These are phyloP conservation scores for Hirtodrosophila duncani DNA, from an alignment of 2,888 invertebrate species.

Conservation along the genomic window DNA sequence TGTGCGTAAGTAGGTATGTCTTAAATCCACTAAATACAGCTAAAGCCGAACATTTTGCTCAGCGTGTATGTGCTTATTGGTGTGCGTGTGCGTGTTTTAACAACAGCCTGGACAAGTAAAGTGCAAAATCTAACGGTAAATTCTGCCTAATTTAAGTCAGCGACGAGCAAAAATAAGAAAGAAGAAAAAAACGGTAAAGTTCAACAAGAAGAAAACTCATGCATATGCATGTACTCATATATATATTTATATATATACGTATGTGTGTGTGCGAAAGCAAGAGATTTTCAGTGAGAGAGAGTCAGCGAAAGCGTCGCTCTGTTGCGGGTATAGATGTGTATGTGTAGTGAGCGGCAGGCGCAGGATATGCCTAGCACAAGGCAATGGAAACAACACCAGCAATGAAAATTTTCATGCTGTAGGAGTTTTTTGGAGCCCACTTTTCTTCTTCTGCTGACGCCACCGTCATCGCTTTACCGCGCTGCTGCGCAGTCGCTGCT, in stretches of 20 bases:
- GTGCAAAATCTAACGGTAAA: conserved; percentile 36
- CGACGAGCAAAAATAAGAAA: conserved; percentile 9
- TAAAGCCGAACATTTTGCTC: too few species aligned
- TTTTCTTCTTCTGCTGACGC: conserved; percentile 39
- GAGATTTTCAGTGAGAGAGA: conserved; percentile 63
- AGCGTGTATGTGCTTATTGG: too few species aligned
- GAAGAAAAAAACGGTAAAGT: conserved; percentile 55
- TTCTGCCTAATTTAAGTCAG: conserved; percentile 9
- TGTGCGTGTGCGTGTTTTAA: conserved; percentile 18
- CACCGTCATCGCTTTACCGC: conserved; percentile 24
- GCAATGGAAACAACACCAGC: conserved; percentile 37
- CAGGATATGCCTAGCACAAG: conserved; percentile 49
- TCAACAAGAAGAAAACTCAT: conserved; percentile 54
- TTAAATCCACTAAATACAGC: too few species aligned
- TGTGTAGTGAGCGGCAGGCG: conserved; percentile 19
- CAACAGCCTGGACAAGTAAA: conserved; percentile 14
- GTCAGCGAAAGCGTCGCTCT: conserved; percentile 40
- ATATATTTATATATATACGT: conserved; percentile 6
- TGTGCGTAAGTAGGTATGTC: too few species aligned
- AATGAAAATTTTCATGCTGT: conserved; percentile 56
- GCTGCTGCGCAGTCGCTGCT: conserved; percentile 66
- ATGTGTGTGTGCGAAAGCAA: conserved; percentile 36
- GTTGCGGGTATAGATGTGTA: conserved; percentile 10
- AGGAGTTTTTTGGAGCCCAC: conserved; percentile 26
- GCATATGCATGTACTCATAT: conserved; percentile 26